Evolutionary conservation across 2,797 vertebrate species (phyloP), one percentile per base, ranked within the genome.

Genomic region (Kryptolebias ocellatus): DNA sequence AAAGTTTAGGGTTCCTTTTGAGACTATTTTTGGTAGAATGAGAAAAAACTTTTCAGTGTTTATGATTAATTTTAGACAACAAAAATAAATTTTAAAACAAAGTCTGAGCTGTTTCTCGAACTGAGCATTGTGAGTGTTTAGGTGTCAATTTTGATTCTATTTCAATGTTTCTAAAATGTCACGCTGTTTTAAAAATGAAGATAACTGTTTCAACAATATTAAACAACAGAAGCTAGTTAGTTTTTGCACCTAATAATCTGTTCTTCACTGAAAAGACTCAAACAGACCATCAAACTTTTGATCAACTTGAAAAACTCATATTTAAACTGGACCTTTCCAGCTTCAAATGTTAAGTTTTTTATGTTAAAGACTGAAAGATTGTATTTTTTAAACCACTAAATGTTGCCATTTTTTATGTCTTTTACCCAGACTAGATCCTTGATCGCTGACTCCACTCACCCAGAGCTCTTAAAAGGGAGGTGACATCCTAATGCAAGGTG

Each of bases 381-480:
- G 42, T 44, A 14, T 12, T 46, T 14, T 46, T 15, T 16, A 5
- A 16, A 16, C 44, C 15, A 17, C 17, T 46, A 17, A 49, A 18
- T 4, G 6, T 12, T 4, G 7, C 27, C 24, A 10, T 4, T 56
- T 18, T 50, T 49, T 52, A 28, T 74, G n/a, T 57, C 2, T 29
- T 76, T 53, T 61, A 5, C 64, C 63, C 86, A 99, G 98, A 93
- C 97, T 65, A 86, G 84, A 67, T 92, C 93, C 24, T 92, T 98
- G 71, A 86, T 98, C 76, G 95, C 94, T 27, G 95, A 96, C 85
- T 67, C 86, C 45, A 64, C 87, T 98, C 69, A 96, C 97, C 16
- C 96, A 96, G 86, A 96, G 93, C 83, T 95, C 95, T 60, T 96
- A 97, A 54, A 95, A 96, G 61, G 95, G 95, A 74, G 96, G 95